Base-by-base conservation (phyloP, 2,888 invertebrate genomes). In the Hydriomena furcata region DNA sequence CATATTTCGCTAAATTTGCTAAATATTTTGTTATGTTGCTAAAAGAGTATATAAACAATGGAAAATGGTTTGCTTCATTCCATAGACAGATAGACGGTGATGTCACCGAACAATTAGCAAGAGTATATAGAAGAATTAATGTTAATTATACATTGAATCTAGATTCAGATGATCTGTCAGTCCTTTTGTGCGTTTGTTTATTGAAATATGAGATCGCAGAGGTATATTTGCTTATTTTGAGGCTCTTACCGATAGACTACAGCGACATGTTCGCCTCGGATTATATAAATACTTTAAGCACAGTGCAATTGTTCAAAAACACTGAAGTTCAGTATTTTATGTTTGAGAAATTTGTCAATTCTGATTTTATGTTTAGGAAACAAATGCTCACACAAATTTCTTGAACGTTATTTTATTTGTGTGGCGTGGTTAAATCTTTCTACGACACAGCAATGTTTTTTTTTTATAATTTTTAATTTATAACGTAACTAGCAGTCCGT, bases 321-420 rank as follows among this genome's bases (percentile, higher is more conserved):
- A 42, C 25, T 10, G 58, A 55, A 42, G 5, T 58, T 13, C 47
- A 50, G 32, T 41, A 24, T 38, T 55, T 38, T 6, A 25, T 52
- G 21, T 40, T 41, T 27, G 47, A 55, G 24, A 58, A 50, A 37
- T 55, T 58, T 35, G 41, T 57, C 0, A 52, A 49, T 41, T 30
- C 13, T 11, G 49, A 54, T 41, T 54, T 58, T 5, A 36, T 31
- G 28, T 20, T n/a, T 10, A 51, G 45, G n/a, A 48, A 10, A 2
- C 1, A 8, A 24, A 5, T 35, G 5, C 10, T 30, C 17, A 25
- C 30, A 17, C 17, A 17, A 17, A 17, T 17, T 17, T 17, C 4
- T 2, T 17, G 2, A 17, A 17, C 4, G 17, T 17, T 17, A 17
- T n/a, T n/a, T n/a, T n/a, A n/a, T n/a, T n/a, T n/a, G n/a, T n/a